Evolutionary conservation across 2,113 vertebrate genomes (phyloP).

Genomic region (Bubo blakistoni): DNA sequence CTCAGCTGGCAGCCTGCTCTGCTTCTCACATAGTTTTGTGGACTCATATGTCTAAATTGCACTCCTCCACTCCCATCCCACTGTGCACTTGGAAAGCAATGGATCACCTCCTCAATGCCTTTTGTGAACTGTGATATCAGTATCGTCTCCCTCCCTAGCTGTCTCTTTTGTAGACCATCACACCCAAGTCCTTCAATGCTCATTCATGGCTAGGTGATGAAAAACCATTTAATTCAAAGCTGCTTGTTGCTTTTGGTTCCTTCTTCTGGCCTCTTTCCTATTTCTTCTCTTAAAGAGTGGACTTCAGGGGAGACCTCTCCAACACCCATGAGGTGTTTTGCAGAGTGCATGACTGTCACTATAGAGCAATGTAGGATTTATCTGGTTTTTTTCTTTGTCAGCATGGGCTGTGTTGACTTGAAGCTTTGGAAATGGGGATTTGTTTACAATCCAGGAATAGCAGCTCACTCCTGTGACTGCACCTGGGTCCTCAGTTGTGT

Average conservation of each 20-base stretch:
- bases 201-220: background rate
- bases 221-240: background rate
- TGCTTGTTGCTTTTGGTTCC: background rate
- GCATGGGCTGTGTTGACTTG: background rate
- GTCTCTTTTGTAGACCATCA: background rate
- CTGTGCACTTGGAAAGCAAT: background rate
- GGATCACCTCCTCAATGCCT: accelerated
- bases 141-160: background rate
- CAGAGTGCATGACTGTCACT: background rate
- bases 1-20: background rate
- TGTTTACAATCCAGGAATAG: background rate
- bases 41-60: accelerated
- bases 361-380: background rate
- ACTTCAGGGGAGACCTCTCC: background rate
- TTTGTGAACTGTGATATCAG: accelerated
- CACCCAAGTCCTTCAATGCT: background rate
- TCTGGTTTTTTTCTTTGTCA: background rate
- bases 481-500: background rate
- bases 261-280: background rate
- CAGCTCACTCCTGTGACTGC: background rate
- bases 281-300: background rate
- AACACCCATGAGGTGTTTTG: background rate
- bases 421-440: background rate
- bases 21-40: background rate
- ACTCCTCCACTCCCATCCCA: background rate